phyloP scores from a whole-genome alignment of 2,113 vertebrate genomes.

The Erythrocercus mccallii region DNA sequence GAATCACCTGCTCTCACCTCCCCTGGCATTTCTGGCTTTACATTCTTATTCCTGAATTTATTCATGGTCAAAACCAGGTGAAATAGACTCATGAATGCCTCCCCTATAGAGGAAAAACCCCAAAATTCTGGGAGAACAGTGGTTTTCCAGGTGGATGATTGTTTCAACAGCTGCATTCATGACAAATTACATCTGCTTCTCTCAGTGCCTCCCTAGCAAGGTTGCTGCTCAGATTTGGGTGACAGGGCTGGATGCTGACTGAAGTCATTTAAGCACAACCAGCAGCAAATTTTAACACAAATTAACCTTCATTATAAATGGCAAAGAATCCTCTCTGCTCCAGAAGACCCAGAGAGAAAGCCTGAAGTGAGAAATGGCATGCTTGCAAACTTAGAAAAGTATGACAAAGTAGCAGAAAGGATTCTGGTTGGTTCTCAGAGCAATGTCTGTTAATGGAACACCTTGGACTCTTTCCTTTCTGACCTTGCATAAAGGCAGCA shows the following conservation, averaged over 20 bases:
- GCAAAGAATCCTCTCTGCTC: background rate
- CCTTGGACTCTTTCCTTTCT: background rate
- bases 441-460: accelerated
- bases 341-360: background rate
- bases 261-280: accelerated
- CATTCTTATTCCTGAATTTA: background rate
- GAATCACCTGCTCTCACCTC: background rate
- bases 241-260: background rate
- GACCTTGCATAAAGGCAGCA: background rate
- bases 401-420: background rate
- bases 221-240: background rate
- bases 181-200: background rate
- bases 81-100: accelerated
- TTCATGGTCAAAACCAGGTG: background rate
- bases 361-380: background rate
- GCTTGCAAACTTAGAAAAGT: background rate
- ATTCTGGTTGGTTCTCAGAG: background rate
- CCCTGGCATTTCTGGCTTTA: background rate
- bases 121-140: background rate
- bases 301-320: background rate
- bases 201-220: background rate
- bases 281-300: background rate
- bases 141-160: background rate
- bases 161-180: background rate
- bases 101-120: accelerated